Percentiles rank a stretch among this genome's conserved stretches.
Conservation (phyloP, 2,797 vertebrate genomes). For the Macrochelys suwanniensis region DNA sequence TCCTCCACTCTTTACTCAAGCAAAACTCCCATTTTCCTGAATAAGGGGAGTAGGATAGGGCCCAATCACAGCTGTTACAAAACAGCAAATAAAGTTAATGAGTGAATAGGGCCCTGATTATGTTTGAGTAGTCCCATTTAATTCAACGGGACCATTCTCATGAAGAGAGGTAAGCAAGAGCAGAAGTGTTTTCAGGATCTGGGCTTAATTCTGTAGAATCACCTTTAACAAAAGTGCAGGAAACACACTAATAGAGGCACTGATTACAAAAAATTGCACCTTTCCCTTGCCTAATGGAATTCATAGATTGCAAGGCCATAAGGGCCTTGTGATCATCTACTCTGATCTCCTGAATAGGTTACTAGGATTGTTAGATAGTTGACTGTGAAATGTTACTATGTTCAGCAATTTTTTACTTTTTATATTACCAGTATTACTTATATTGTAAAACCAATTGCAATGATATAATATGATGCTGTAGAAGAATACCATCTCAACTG, state of each 20-base stretch:
- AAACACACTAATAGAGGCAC: neutral
- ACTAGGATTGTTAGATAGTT: neutral
- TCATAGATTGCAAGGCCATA: too few species aligned
- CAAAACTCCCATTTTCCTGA: neutral
- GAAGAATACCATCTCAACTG: neutral
- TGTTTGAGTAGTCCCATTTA: neutral
- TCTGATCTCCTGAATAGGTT: neutral
- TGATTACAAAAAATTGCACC: neutral
- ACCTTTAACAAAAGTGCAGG: neutral
- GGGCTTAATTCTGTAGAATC: neutral
- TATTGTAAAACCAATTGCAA: neutral
- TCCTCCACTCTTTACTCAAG: neutral
- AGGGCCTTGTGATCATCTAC: too few species aligned
- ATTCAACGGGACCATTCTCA: neutral
- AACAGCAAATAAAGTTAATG: neutral
- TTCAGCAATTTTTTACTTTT: neutral
- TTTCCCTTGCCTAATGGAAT: neutral
- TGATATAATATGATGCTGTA: neutral
- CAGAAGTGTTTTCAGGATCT: neutral
- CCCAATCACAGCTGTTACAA: neutral
- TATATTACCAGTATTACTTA: neutral
- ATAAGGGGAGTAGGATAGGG: rapidly evolving
- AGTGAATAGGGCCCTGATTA: neutral
- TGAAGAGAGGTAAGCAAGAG: neutral
- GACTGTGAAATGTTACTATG: neutral